These are phyloP conservation scores for Dromius quadrimaculatus DNA, from an alignment of 2,888 invertebrate genomes.

Conservation along the genomic window DNA sequence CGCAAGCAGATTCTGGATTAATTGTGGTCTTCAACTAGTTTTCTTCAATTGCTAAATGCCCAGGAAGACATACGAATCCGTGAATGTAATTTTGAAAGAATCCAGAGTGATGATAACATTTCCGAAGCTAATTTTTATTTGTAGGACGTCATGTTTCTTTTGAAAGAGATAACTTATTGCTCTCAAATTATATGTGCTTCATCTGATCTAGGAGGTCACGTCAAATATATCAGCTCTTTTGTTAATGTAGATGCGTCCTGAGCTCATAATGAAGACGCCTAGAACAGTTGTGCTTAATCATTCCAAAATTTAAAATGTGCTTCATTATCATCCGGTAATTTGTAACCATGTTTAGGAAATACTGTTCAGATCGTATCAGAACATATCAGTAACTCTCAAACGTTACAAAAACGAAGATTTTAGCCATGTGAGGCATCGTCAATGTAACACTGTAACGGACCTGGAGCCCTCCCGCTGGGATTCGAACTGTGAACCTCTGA, in stretches of 20 bases:
- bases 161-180: conserved; percentile 43
- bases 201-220: conserved; percentile 46
- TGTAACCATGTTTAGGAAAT: conserved; percentile 43
- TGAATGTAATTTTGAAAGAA: too few relatives aligned
- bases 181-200: conserved; percentile 27
- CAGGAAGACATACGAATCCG: too few relatives aligned
- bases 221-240: conserved; percentile 49
- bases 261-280: conserved; percentile 62
- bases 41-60: too few relatives aligned
- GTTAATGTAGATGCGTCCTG: conserved; percentile 50
- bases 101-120: too few relatives aligned
- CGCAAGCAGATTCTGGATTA: too few relatives aligned
- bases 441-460: conserved; percentile 33
- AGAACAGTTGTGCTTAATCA: conserved; percentile 64
- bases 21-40: too few relatives aligned
- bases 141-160: too few relatives aligned
- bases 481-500: conserved; percentile 24
- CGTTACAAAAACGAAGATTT: background rate
- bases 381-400: conserved; percentile 32
- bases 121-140: too few relatives aligned
- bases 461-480: conserved; percentile 32
- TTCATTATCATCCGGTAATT: conserved; percentile 64
- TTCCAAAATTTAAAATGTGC: conserved; percentile 62
- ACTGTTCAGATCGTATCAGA: conserved; percentile 50
- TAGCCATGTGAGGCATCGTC: background rate